Percentiles rank a stretch among this genome's conserved stretches.
Evolutionary conservation across 2,797 vertebrate genomes (phyloP).

Genomic region (Gobionotothen gibberifrons): DNA sequence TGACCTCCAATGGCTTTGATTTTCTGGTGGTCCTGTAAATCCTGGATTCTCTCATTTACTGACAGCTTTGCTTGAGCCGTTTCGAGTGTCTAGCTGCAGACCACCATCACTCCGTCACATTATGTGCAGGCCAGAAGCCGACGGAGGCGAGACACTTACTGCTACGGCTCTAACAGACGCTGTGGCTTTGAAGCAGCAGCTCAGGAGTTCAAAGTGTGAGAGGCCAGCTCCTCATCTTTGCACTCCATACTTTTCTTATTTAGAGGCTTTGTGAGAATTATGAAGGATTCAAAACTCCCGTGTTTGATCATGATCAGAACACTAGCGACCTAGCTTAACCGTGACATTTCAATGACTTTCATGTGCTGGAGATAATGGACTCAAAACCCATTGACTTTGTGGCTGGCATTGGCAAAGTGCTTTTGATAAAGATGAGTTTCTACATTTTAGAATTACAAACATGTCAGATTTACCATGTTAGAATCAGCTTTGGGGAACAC

Average conservation of each 20-base stretch:
- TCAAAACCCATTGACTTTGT: background rate
- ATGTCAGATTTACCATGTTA: background rate
- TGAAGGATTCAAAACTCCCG: constrained; percentile 7
- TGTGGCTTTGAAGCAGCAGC: constrained; percentile 18
- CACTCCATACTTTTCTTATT: constrained; percentile 46
- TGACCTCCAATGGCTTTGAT: constrained; percentile 9
- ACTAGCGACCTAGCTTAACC: constrained; percentile 42
- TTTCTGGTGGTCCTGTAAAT: constrained; percentile 27
- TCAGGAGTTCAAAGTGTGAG: constrained; percentile 46
- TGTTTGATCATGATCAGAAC: constrained; percentile 41
- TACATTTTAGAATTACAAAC: background rate
- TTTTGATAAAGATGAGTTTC: background rate
- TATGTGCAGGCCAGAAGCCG: background rate
- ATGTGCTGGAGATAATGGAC: constrained; percentile 5
- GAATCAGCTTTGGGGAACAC: background rate
- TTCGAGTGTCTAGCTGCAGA: constrained; percentile 7
- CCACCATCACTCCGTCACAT: constrained; percentile 17
- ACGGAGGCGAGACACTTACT: background rate
- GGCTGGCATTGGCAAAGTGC: background rate
- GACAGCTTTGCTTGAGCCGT: constrained; percentile 24
- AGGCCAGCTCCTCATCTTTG: constrained; percentile 23
- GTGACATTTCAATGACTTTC: constrained; percentile 14
- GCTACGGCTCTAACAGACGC: constrained; percentile 8
- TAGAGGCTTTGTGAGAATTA: constrained; percentile 47
- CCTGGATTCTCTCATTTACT: constrained; percentile 21